Base-by-base conservation (phyloP, 2,888 invertebrate species). In the Agriopis leucophaearia region DNA sequence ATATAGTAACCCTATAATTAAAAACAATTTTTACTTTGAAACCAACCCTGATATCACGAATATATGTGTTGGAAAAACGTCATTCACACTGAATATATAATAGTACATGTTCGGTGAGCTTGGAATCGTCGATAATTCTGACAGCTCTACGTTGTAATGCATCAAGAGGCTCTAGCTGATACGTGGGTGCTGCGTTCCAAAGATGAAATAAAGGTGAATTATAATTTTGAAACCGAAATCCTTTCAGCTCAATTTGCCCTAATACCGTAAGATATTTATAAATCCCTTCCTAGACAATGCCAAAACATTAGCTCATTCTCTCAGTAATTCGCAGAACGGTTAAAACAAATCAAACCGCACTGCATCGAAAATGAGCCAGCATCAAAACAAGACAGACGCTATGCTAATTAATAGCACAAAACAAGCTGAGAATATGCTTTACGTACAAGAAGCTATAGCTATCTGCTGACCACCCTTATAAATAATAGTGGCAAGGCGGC, bases 401-500 rank as follows among this genome's bases (percentile, higher is more conserved):
- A 79, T 81, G 81, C 84, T 88, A 86, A 88, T 88, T 86, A 87
- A 86, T 85, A 80, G 78, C 81, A 83, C 87, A 87, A 89, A 89
- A 90, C 89, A 88, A 89, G 88, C 84, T 83, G 81, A 82, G 84
- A 84, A 81, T 82, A 83, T 83, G 84, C 83, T 86, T 86, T 82
- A 84, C 84, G 76, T 77, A 81, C 83, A 88, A 79, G 77, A 73
- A 77, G 77, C 75, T 76, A 74, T 78, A 76, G 76, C 89, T 88
- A 90, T 89, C 91, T 87, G 81, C 91, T 91, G 92, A 91, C 92
- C 91, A 88, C 89, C 93, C 92, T 92, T 92, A 93, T 92, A 92
- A 94, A 93, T 94, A 94, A 92, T 93, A 93, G 92, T 91, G 90
- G 92, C 87, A 90, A 90, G 88, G 86, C 88, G 77, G 87, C 88